phyloP scores from a whole-genome alignment of 2,113 vertebrate species.

The Hippopotamus amphibius region DNA sequence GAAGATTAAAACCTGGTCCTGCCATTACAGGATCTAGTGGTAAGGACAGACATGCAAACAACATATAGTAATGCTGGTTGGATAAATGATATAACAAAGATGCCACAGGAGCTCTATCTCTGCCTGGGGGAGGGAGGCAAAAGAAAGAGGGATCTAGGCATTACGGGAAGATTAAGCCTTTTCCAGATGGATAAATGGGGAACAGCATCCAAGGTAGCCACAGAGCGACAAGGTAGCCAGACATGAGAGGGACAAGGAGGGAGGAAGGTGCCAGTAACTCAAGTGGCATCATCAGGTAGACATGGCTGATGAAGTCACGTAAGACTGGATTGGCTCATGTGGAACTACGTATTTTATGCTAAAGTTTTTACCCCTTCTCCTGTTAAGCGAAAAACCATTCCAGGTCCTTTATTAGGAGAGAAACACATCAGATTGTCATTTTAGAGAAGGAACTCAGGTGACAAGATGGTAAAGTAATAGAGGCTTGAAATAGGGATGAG shows the following conservation, averaged over 20 bases:
- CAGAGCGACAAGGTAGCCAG: not conserved
- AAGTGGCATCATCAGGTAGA: too few species aligned
- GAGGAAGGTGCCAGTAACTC: not conserved
- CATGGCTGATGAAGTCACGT: not conserved
- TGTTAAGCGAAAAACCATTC: not conserved
- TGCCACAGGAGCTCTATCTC: not conserved
- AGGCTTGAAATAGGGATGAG: not conserved
- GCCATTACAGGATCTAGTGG: not conserved
- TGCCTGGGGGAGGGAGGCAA: not conserved
- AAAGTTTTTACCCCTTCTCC: not conserved
- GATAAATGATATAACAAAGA: not conserved
- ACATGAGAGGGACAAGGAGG: not conserved
- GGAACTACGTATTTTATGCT: not conserved
- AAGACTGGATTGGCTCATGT: not conserved
- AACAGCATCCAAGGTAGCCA: not conserved
- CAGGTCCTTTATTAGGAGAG: not conserved
- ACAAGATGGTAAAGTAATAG: not conserved
- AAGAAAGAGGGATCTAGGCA: not conserved
- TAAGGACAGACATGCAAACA: not conserved
- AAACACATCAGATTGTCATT: not conserved
- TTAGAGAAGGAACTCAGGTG: not conserved
- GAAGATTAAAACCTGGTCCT: not conserved
- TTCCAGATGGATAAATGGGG: not conserved
- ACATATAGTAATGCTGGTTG: not conserved
- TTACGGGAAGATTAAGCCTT: not conserved